Conservation (phyloP, 2,113 vertebrate genomes). For the Phoxinus phoxinus region DNA sequence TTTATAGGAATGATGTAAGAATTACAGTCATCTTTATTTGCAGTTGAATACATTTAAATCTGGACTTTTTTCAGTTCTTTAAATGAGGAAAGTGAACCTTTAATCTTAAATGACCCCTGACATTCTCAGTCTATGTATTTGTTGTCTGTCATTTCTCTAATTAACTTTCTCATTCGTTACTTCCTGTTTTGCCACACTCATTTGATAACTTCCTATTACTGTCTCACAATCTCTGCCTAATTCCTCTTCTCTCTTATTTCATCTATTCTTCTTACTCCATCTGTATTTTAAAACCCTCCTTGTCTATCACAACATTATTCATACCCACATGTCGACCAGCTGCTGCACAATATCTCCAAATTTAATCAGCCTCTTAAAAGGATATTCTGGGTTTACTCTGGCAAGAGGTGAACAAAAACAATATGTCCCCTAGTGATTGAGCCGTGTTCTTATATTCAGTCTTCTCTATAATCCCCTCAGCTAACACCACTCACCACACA, state of each 20-base stretch:
- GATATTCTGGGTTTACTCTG: slow-evolving; percentile 10
- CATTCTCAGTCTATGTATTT: background rate
- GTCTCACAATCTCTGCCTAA: slow-evolving; percentile 3
- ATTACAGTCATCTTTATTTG: background rate
- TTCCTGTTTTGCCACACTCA: background rate
- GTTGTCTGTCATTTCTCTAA: background rate
- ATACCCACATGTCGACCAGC: background rate
- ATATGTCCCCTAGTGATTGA: background rate
- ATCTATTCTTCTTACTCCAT: background rate
- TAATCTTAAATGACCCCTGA: background rate
- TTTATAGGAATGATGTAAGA: background rate
- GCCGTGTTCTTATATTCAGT: slow-evolving; percentile 9
- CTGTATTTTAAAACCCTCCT: background rate
- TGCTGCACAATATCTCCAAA: slow-evolving; percentile 7
- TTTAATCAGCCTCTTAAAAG: slow-evolving; percentile 29
- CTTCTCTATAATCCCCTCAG: background rate
- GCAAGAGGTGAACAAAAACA: slow-evolving; percentile 26
- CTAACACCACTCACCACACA: slow-evolving; percentile 10
- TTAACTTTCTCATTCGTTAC: background rate
- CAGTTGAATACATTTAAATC: background rate
- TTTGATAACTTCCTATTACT: background rate
- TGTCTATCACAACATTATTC: slow-evolving; percentile 33
- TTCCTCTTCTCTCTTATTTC: slow-evolving; percentile 6
- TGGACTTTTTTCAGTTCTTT: background rate
- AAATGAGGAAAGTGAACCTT: background rate